Evolutionary conservation across 2,113 vertebrate genomes (phyloP).

Genomic region (Castor canadensis): DNA sequence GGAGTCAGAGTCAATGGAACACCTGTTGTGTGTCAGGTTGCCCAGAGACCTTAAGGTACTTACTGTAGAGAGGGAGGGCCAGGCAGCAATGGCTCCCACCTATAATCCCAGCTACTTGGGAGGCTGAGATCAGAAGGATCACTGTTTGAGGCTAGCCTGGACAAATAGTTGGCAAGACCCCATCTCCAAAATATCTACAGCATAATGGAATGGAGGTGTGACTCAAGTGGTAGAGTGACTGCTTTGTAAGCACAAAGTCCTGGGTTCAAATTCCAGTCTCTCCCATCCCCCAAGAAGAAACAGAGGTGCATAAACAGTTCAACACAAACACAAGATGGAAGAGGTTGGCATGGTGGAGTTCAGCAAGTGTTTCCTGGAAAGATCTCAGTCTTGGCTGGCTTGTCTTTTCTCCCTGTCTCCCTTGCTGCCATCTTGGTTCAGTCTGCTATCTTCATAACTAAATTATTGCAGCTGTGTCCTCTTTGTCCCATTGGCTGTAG

Average conservation of each 20-base stretch:
- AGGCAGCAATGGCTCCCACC: too few species aligned
- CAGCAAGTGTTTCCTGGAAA: background rate
- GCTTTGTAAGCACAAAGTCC: too few species aligned
- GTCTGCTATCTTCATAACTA: background rate
- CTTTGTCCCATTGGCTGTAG: background rate
- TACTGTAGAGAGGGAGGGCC: background rate
- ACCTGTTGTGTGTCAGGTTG: background rate
- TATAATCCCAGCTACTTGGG: too few species aligned
- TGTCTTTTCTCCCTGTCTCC: background rate
- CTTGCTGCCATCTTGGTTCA: background rate
- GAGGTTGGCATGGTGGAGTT: accelerated
- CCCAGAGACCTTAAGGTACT: background rate
- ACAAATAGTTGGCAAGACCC: too few species aligned
- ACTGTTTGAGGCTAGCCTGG: too few species aligned
- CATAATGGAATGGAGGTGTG: too few species aligned
- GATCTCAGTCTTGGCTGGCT: background rate
- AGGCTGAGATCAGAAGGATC: too few species aligned
- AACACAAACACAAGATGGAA: background rate
- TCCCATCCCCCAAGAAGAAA: too few species aligned
- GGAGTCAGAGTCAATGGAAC: background rate
- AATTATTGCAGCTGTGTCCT: background rate
- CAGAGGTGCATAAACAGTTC: background rate
- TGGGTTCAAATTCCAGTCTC: too few species aligned
- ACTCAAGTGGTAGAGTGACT: too few species aligned
- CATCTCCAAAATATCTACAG: too few species aligned